These are phyloP conservation scores for Mesorhabditis sp. DNA, from an alignment of 2,888 invertebrate species.

Conservation along the genomic window DNA sequence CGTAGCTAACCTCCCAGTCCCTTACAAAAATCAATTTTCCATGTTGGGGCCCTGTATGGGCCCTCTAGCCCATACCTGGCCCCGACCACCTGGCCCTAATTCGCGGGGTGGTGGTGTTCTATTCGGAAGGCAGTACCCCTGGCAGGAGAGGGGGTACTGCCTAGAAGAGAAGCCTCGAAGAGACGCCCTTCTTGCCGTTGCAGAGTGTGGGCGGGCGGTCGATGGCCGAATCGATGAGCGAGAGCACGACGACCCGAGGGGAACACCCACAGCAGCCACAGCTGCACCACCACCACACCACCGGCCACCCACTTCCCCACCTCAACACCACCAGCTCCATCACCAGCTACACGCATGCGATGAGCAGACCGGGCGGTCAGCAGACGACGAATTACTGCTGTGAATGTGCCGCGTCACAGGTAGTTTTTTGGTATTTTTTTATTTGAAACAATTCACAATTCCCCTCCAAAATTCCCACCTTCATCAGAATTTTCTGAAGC, in stretches of 20 bases:
- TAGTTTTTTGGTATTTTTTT: constrained; percentile 1
- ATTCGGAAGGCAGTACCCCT: too few relatives aligned
- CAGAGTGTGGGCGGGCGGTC: background rate
- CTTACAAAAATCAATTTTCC: too few relatives aligned
- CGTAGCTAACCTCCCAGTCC: too few relatives aligned
- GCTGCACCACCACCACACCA: background rate
- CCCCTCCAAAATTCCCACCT: background rate
- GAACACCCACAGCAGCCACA: background rate
- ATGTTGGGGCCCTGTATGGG: too few relatives aligned
- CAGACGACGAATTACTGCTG: constrained; percentile 44
- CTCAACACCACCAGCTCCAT: background rate
- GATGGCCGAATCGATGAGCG: background rate
- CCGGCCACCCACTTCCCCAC: background rate
- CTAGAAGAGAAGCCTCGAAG: too few relatives aligned
- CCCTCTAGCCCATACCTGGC: too few relatives aligned
- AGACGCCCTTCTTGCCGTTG: background rate
- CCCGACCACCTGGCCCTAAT: too few relatives aligned
- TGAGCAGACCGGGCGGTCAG: background rate
- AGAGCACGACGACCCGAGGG: background rate
- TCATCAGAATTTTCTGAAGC: too few relatives aligned
- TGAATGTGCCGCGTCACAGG: constrained; percentile 55
- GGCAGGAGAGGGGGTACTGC: too few relatives aligned
- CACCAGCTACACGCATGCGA: background rate
- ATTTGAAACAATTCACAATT: background rate
- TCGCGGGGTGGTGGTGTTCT: too few relatives aligned